Evolutionary conservation across 1,140 invertebrate genomes (phyloP).

Genomic region (Apis cerana): DNA sequence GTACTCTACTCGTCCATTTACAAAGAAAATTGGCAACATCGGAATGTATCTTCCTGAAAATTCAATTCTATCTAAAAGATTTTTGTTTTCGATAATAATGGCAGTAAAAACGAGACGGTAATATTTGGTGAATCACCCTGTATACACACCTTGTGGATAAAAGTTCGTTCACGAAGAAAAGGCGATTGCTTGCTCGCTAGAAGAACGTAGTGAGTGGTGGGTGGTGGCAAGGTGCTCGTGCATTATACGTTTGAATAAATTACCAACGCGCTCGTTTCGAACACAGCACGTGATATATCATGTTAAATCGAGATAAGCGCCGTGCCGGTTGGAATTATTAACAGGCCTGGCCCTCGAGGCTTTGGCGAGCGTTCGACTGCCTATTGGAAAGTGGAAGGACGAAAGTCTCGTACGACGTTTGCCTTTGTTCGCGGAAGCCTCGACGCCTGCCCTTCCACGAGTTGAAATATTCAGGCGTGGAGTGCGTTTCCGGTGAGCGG

Average conservation of each 20-base stretch:
- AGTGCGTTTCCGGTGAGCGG: conserved; percentile 9
- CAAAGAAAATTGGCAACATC: too few species aligned
- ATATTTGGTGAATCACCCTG: too few species aligned
- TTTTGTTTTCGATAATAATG: too few species aligned
- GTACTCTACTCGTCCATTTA: too few species aligned
- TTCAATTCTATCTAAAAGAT: too few species aligned
- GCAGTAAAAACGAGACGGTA: too few species aligned
- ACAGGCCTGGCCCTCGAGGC: conserved; percentile 13
- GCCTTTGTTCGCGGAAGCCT: conserved; percentile 6
- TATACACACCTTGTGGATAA: background rate
- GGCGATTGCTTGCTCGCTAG: background rate
- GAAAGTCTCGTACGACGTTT: background rate
- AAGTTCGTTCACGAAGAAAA: conserved; percentile 1
- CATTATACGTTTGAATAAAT: conserved; percentile 37
- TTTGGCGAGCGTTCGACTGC: conserved; percentile 3
- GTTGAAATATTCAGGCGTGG: conserved; percentile 29
- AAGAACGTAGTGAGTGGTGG: background rate
- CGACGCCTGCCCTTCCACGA: background rate
- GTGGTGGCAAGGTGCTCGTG: background rate
- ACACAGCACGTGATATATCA: conserved; percentile 32
- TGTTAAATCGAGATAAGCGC: conserved; percentile 51
- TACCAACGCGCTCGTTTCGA: conserved; percentile 33
- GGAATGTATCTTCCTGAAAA: too few species aligned
- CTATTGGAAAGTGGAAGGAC: conserved; percentile 30
- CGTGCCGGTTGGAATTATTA: conserved; percentile 51